Conservation (phyloP, 2,113 vertebrate species). For the Hoplias malabaricus region DNA sequence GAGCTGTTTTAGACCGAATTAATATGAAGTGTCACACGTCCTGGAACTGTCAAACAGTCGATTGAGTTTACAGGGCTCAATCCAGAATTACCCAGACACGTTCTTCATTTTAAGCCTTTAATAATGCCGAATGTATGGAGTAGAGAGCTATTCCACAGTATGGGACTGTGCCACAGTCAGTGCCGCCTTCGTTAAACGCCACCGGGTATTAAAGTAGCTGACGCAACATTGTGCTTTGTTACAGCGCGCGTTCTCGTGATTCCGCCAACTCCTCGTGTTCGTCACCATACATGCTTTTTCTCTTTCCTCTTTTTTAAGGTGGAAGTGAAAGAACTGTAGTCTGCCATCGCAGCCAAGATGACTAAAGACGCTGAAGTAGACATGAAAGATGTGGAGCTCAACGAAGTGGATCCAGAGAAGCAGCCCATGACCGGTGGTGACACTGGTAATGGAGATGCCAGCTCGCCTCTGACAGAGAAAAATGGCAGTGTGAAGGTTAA, state of each 20-base stretch:
- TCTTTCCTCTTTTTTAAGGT: not conserved
- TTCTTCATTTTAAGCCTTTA: too few relatives aligned
- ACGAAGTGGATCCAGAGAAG: conserved; percentile 82
- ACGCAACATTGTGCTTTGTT: not conserved
- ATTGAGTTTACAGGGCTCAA: too few relatives aligned
- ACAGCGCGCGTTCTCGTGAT: not conserved
- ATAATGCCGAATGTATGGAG: too few relatives aligned
- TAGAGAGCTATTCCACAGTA: too few relatives aligned
- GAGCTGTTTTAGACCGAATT: not conserved
- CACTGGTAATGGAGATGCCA: conserved; percentile 37
- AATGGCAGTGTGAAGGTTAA: conserved; percentile 81
- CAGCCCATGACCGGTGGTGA: conserved; percentile 75
- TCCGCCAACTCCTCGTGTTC: not conserved
- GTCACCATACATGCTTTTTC: too few relatives aligned
- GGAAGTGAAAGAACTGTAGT: not conserved
- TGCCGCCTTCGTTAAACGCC: conserved; percentile 9
- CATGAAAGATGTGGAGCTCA: conserved; percentile 84
- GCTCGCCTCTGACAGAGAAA: conserved; percentile 64
- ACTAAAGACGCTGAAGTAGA: conserved; percentile 68
- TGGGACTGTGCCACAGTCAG: too few relatives aligned
- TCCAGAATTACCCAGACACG: too few relatives aligned
- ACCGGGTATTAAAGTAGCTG: conserved; percentile 7
- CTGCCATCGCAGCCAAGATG: conserved; percentile 12
- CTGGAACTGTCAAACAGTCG: too few relatives aligned
- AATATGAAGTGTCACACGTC: too few relatives aligned